Evolutionary conservation across 1,140 invertebrate genomes (phyloP).

Genomic region (Megalopta genalis): DNA sequence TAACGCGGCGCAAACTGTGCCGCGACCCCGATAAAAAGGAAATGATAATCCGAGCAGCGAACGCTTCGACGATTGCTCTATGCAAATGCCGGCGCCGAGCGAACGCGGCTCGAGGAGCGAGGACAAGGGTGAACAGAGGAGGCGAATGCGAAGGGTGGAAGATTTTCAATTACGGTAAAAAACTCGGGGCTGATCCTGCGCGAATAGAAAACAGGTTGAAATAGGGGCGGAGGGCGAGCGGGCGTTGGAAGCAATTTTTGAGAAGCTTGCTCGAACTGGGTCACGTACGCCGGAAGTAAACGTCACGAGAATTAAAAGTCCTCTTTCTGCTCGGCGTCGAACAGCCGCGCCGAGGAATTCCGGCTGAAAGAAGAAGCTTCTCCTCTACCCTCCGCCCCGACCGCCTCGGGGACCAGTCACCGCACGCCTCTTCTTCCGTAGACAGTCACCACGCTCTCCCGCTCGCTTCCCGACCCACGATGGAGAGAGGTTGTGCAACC

Average conservation of each 20-base stretch:
- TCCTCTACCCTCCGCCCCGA: too few species aligned
- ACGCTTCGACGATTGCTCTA: constrained; percentile 24
- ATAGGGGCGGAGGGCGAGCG: background rate
- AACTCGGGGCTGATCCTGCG: constrained; percentile 22
- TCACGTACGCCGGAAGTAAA: constrained; percentile 59
- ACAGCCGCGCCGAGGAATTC: constrained; percentile 24
- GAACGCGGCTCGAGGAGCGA: background rate
- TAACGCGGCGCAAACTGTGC: constrained; percentile 39
- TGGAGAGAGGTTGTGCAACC: constrained; percentile 8
- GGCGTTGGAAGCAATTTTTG: constrained; percentile 45
- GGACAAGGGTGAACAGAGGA: background rate
- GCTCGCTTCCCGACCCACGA: background rate
- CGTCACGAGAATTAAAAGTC: constrained; percentile 54
- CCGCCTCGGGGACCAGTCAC: background rate
- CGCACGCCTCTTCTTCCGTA: background rate
- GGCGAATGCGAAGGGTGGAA: background rate
- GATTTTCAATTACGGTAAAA: constrained; percentile 61
- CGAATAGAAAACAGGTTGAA: constrained; percentile 46
- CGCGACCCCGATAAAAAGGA: constrained; percentile 47
- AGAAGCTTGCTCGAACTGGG: constrained; percentile 42
- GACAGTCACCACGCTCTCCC: background rate
- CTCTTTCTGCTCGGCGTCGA: constrained; percentile 25
- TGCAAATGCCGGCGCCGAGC: constrained; percentile 22
- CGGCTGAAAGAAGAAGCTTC: background rate
- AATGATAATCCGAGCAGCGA: constrained; percentile 41